These are phyloP conservation scores for Xiphydria camelus DNA, from an alignment of 2,888 invertebrate species.

Conservation along the genomic window DNA sequence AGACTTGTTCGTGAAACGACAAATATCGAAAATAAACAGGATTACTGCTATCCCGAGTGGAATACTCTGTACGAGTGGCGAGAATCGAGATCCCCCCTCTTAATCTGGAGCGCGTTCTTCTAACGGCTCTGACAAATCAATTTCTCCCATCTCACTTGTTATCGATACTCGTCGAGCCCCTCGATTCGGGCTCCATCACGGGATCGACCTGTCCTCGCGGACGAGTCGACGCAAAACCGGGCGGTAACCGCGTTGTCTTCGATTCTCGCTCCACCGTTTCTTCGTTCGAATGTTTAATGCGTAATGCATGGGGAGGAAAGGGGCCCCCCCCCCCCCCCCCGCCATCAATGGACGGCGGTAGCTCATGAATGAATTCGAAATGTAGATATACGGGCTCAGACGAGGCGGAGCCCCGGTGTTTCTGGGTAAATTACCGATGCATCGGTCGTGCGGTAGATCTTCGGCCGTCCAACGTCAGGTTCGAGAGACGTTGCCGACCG, in stretches of 20 bases:
- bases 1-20: too few species aligned
- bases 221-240: neutral
- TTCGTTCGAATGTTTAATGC: neutral
- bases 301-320: conserved; percentile 1
- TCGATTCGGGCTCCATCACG: neutral
- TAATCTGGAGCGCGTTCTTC: conserved; percentile 10
- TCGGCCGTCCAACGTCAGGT: too few species aligned
- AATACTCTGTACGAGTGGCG: too few species aligned
- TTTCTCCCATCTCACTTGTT: conserved; percentile 12
- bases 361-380: conserved; percentile 27
- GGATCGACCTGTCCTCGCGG: neutral
- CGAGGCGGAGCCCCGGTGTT: neutral
- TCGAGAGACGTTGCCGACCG: too few species aligned
- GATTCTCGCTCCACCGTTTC: conserved; percentile 7
- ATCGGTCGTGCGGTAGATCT: too few species aligned
- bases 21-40: too few species aligned
- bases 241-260: conserved; percentile 7
- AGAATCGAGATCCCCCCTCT: conserved; percentile 1
- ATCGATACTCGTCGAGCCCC: neutral
- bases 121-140: conserved; percentile 24
- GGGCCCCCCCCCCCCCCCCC: conserved; percentile 10
- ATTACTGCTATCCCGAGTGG: too few species aligned
- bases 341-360: conserved; percentile 22
- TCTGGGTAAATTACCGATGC: too few species aligned
- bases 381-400: conserved; percentile 9